phyloP scores from a whole-genome alignment of 2,113 vertebrate genomes.

The Boulengeromyrus knoepffleri region DNA sequence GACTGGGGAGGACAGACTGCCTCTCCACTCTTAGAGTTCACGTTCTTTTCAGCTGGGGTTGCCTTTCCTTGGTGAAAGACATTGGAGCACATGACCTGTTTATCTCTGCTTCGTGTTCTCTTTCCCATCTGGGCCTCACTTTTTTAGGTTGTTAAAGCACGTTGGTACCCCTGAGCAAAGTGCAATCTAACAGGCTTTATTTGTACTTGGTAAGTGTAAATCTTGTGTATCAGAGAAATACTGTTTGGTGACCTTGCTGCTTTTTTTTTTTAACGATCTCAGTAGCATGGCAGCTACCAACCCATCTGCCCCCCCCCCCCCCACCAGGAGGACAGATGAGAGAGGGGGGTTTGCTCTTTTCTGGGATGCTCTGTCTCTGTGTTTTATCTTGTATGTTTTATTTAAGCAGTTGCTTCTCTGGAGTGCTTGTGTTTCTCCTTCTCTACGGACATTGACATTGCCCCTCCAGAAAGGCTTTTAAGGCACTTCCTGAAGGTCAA shows the following conservation, averaged over 20 bases:
- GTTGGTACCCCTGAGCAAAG: not conserved
- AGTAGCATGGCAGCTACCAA: not conserved
- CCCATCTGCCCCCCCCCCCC: not conserved
- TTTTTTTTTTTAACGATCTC: not conserved
- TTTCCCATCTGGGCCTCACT: not conserved
- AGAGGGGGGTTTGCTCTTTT: not conserved
- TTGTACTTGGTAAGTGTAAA: not conserved
- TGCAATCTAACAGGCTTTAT: not conserved
- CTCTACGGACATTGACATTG: not conserved
- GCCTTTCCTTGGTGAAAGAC: not conserved
- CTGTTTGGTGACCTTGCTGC: not conserved
- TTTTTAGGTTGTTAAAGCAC: not conserved
- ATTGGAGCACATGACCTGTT: not conserved
- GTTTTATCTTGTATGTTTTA: not conserved
- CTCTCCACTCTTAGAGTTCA: not conserved
- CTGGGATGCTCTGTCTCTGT: not conserved
- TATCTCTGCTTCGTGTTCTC: not conserved
- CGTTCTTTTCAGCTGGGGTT: not conserved
- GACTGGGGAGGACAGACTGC: not conserved
- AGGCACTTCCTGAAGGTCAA: slow-evolving; percentile 5
- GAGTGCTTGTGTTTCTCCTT: not conserved
- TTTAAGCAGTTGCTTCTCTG: not conserved
- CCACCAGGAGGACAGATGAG: not conserved
- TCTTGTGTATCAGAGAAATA: not conserved
- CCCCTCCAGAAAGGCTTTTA: not conserved